Evolutionary conservation across 2,888 invertebrate genomes (phyloP), one percentile per base, ranked within the genome.

Genomic region (Drosophila quasianomalipes): DNA sequence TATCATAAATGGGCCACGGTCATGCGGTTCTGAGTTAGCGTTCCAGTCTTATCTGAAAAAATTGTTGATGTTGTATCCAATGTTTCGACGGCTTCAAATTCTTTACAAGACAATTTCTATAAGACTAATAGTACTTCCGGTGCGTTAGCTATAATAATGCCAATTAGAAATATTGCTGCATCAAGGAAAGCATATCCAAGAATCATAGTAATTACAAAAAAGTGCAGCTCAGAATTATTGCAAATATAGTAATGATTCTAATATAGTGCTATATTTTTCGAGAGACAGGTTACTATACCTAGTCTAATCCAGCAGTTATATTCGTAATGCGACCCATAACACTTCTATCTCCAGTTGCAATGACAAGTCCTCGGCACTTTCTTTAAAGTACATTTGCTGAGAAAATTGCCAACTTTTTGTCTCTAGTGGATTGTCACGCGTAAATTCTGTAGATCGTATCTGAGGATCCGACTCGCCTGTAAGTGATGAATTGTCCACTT

Each of bases 1-100:
- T 98, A 98, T 97, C 98, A 99, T 98, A 99, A 98, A 94, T 99
- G 99, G 79, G 99, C 98, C 59, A 99, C 99, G n/a, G 99, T 99
- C 99, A 99, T 99, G 92, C 98, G 95, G 95, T 99, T 99, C 94
- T 99, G 99, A 12, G n/a, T 99, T 70, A 99, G 94, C n/a, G 99
- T 99, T 76, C 99, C 99, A 76, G 99, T 99, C 94, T 99, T 99
- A 94, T 99, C 99, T 19, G 99, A 99, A 95, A 99, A 99, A 94
- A 99, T n/a, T 81, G 99, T 99, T 74, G 98, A 99, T 6, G 99
- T 99, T 31, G 99, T 99, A 64, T 99, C 99, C 62, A 99, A 95
- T 51, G 99, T 99, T 94, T 99, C 99, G 16, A 99, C 99, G 90
- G 99, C 95, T 99, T 99, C 94, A 99, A 95, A 94, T 99, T 99